Conservation (phyloP, 2,888 invertebrate genomes). For the Slavum lentiscoides region DNA sequence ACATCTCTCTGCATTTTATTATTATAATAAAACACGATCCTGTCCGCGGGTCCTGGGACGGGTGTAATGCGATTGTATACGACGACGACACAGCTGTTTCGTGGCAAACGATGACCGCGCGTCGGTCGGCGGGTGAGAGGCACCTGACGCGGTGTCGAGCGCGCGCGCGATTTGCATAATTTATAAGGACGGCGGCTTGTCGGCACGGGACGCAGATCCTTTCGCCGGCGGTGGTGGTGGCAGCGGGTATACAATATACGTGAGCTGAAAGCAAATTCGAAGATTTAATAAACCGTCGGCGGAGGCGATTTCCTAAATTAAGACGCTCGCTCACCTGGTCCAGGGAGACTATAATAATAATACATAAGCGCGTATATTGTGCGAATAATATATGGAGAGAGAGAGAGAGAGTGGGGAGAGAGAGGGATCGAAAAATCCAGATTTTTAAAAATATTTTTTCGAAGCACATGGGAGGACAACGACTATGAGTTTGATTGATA, state of each 20-base stretch:
- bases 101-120: slow-evolving; percentile 44
- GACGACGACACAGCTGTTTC: background rate
- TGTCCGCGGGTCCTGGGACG: too few species aligned
- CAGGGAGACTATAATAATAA: too few species aligned
- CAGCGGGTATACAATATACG: slow-evolving; percentile 15
- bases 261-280: slow-evolving; percentile 34
- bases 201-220: background rate
- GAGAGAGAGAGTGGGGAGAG: too few species aligned
- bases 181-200: slow-evolving; percentile 27
- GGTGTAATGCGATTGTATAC: too few species aligned
- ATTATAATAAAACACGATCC: too few species aligned
- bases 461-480: background rate
- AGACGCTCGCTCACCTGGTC: background rate
- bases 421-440: background rate
- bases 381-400: too few species aligned
- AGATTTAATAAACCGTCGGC: slow-evolving; percentile 49
- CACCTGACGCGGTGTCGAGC: slow-evolving; percentile 29
- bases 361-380: too few species aligned
- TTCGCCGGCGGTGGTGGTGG: background rate
- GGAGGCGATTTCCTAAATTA: slow-evolving; percentile 13
- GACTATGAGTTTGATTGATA: slow-evolving; percentile 30
- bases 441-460: too few species aligned
- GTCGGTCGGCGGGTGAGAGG: background rate
- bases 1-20: too few species aligned
- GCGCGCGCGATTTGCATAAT: slow-evolving; percentile 41